phyloP scores from a whole-genome alignment of 2,797 vertebrate species.

The Acanthis flammea region DNA sequence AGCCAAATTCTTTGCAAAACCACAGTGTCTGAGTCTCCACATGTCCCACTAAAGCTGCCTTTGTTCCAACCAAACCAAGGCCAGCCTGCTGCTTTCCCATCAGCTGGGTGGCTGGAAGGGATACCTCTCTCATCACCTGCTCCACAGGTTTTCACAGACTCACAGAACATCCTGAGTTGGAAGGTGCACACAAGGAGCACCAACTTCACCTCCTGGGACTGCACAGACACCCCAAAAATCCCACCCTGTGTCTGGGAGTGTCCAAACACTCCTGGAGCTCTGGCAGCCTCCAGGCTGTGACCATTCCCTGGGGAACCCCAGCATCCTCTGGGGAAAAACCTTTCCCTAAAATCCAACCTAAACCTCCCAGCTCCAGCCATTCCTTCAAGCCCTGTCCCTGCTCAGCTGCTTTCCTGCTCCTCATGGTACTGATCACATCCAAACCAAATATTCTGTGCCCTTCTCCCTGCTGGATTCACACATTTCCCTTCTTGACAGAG shows the following conservation, averaged over 20 bases:
- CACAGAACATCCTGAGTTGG: neutral
- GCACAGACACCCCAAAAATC: neutral
- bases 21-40: neutral
- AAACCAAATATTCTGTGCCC: neutral
- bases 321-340: neutral
- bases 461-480: neutral
- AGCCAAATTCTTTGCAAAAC: constrained; percentile 47
- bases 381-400: neutral
- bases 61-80: neutral
- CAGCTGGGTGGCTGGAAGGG: neutral
- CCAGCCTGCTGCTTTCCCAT: neutral
- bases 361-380: neutral
- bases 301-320: neutral
- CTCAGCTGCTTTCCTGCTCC: neutral
- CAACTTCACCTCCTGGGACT: neutral
- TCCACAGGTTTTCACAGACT: neutral
- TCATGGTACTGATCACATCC: neutral
- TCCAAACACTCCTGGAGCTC: neutral
- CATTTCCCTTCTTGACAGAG: neutral
- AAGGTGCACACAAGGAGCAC: neutral
- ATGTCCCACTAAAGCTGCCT: neutral
- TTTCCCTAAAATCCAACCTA: neutral
- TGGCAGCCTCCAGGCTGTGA: neutral
- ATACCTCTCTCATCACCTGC: neutral
- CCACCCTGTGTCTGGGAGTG: neutral